Base-by-base conservation (phyloP, 2,888 invertebrate species). In the Lacanobia oleracea region DNA sequence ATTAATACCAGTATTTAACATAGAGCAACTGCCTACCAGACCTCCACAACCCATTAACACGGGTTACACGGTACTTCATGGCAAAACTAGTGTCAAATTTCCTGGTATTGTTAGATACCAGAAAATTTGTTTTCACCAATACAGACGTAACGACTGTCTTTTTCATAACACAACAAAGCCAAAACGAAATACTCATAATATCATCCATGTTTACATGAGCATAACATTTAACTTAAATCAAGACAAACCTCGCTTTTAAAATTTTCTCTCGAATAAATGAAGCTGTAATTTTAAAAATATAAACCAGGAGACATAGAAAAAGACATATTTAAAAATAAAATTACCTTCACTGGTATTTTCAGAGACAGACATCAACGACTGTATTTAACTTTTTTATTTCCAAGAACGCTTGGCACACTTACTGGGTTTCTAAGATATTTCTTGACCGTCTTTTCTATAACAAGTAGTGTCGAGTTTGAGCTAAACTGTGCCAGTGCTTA, bases 361-460 rank as follows among this genome's bases (percentile, higher is more conserved):
- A 59, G 18, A 60, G 37, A 23, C 23, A n/a, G 16, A n/a, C 23
- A 54, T 64, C 27, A 60, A 50, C 21, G n/a, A 60, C 27, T 56
- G n/a, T 33, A 9, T 56, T 60, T 50, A 74, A 23, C 45, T 51
- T 74, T n/a, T 73, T 45, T 21, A 63, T 74, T 63, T 74, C n/a
- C 50, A 60, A 80, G 63, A 67, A 77, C 23, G 10, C 80, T 75
- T 64, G 67, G 67, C 67, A 60, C 67, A 75, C 23, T 67, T 60
- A 18, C 66, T 56, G 60, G 23, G 80, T 45, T 27, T 61, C 54
- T 51, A 21, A 66, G 75, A 64, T n/a, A 67, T 79, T 66, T 63
- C 80, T 79, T 67, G 61, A 79, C 57, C 66, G 67, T 74, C 50
- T 74, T 79, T 63, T 51, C 60, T 65, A 37, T 72, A 54, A 40